Evolutionary conservation across 92 coral and sea anemone genomes (phyloP).

Genomic region (Metridium senile): DNA sequence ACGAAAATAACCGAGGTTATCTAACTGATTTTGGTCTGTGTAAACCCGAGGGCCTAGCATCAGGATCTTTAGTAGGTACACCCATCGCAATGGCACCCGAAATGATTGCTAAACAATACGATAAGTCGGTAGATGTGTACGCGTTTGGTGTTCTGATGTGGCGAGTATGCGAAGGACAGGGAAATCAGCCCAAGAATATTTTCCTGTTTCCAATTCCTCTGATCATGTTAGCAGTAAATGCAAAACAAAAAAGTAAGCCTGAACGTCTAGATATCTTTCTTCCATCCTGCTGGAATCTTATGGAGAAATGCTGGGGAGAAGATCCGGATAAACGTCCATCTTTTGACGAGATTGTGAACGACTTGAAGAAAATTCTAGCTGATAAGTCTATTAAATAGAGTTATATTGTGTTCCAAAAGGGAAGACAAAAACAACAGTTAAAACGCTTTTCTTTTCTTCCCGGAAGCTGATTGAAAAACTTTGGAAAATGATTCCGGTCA

Average conservation of each 20-base stretch:
- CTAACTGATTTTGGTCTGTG: slow-evolving; percentile 77
- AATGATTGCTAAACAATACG: slow-evolving; percentile 55
- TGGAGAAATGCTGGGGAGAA: slow-evolving; percentile 66
- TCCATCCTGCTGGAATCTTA: slow-evolving; percentile 59
- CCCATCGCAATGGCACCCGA: slow-evolving; percentile 75
- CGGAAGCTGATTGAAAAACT: too few relatives aligned
- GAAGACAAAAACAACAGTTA: too few relatives aligned
- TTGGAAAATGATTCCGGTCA: too few relatives aligned
- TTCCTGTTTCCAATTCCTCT: slow-evolving; percentile 51
- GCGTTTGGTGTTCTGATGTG: slow-evolving; percentile 73
- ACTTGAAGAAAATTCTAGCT: slow-evolving; percentile 37
- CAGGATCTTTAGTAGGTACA: slow-evolving; percentile 64
- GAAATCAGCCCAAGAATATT: slow-evolving; percentile 67
- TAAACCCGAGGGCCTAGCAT: slow-evolving; percentile 62
- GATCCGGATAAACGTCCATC: slow-evolving; percentile 57
- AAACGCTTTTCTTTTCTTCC: too few relatives aligned
- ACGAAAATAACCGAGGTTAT: slow-evolving; percentile 45
- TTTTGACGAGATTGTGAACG: slow-evolving; percentile 44
- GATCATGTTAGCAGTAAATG: slow-evolving; percentile 63
- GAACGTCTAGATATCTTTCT: slow-evolving; percentile 52
- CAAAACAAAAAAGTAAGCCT: slow-evolving; percentile 60
- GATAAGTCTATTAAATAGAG: slow-evolving; percentile 27
- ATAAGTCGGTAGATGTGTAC: slow-evolving; percentile 64
- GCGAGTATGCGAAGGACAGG: slow-evolving; percentile 72
- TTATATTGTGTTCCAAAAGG: too few relatives aligned